These are phyloP conservation scores for Bombylius discolor DNA, from an alignment of 2,888 invertebrate species.

Conservation along the genomic window DNA sequence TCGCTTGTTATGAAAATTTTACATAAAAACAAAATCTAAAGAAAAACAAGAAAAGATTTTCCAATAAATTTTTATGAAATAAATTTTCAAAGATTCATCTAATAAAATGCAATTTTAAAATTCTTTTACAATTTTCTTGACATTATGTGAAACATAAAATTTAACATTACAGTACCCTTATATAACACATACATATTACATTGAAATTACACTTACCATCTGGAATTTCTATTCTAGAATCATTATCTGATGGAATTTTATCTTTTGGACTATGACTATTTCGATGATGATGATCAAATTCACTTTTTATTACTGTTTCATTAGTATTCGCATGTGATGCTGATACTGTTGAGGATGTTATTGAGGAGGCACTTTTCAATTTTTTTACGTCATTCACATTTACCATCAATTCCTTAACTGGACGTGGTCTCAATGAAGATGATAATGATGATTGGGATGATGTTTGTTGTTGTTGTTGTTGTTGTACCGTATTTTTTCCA, in stretches of 20 bases:
- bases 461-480: background rate
- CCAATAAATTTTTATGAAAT: too few species aligned
- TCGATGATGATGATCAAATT: background rate
- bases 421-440: constrained; percentile 5
- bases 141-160: too few species aligned
- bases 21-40: too few species aligned
- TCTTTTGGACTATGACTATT: background rate
- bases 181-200: too few species aligned
- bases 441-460: too few species aligned
- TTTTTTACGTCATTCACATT: constrained; percentile 6
- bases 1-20: too few species aligned
- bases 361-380: constrained; percentile 1
- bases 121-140: too few species aligned
- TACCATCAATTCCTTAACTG: constrained; percentile 4
- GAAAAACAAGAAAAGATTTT: too few species aligned
- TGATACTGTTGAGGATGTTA: background rate
- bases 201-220: background rate
- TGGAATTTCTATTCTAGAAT: background rate
- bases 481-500: background rate
- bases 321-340: background rate
- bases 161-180: too few species aligned
- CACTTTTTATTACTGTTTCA: constrained; percentile 4
- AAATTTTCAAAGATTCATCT: too few species aligned
- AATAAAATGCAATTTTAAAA: too few species aligned
- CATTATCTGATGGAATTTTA: background rate